Conservation (phyloP, 2,888 invertebrate genomes). For the Melanchra persicariae region DNA sequence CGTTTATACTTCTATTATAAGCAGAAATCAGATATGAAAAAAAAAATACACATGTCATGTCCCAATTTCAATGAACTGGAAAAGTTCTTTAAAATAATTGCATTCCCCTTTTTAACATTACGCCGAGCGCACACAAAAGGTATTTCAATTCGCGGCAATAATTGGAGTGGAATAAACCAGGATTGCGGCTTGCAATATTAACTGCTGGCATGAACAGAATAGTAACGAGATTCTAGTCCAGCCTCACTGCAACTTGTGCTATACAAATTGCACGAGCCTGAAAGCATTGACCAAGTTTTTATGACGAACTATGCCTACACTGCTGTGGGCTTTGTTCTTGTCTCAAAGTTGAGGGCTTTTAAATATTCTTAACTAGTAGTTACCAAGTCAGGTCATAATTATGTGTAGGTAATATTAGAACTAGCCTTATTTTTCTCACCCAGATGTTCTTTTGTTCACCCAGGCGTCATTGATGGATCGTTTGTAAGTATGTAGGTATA, state of each 20-base stretch:
- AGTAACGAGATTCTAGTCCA: conserved; percentile 54
- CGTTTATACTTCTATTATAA: background rate
- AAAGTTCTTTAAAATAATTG: conserved; percentile 11
- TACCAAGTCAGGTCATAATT: background rate
- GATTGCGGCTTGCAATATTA: conserved; percentile 67
- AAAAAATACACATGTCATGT: background rate
- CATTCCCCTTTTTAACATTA: conserved; percentile 35
- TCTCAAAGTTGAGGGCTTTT: conserved; percentile 2
- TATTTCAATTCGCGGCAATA: conserved; percentile 68
- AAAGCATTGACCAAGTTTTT: conserved; percentile 40
- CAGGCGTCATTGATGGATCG: conserved; percentile 16
- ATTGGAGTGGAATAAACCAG: conserved; percentile 73
- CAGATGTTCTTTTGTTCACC: conserved; percentile 13
- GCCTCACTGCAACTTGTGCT: conserved; percentile 30
- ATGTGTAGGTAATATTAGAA: background rate
- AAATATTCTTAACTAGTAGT: conserved; percentile 10
- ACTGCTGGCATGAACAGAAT: conserved; percentile 60
- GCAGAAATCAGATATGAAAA: background rate
- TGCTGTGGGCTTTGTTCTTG: conserved; percentile 23
- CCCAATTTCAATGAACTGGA: conserved; percentile 6
- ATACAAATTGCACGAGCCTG: conserved; percentile 43
- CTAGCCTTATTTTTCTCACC: background rate
- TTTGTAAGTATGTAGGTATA: conserved; percentile 28
- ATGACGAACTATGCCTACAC: conserved; percentile 13
- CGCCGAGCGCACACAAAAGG: conserved; percentile 62